phyloP scores from a whole-genome alignment of 2,797 vertebrate genomes.

The Sebastes variabilis region DNA sequence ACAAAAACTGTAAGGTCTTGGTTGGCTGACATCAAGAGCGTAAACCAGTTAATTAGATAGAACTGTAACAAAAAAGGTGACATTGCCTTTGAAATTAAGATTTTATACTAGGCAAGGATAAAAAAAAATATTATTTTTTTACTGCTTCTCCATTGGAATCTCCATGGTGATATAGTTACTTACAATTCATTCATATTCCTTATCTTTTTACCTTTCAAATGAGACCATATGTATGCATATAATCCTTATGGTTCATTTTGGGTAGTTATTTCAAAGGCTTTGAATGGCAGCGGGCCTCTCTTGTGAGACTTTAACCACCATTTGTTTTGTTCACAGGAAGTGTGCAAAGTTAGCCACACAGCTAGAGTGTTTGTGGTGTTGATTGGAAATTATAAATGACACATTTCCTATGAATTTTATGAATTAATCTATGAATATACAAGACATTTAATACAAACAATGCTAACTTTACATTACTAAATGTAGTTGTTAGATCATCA shows the following conservation, averaged over 20 bases:
- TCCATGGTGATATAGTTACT: too few relatives aligned
- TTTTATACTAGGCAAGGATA: too few relatives aligned
- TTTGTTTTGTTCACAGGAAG: constrained; percentile 54
- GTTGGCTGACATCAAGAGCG: background rate
- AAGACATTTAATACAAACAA: background rate
- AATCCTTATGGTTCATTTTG: too few relatives aligned
- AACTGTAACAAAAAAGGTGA: too few relatives aligned
- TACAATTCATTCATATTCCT: too few relatives aligned
- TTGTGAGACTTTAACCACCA: background rate
- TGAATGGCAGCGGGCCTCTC: background rate
- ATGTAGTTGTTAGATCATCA: background rate
- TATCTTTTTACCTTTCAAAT: too few relatives aligned
- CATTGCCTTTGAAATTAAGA: too few relatives aligned
- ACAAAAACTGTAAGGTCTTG: background rate
- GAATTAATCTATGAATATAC: background rate
- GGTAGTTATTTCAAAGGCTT: background rate
- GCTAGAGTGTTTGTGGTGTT: constrained; percentile 17
- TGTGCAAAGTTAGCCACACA: constrained; percentile 33
- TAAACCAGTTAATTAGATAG: background rate
- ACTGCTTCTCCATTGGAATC: too few relatives aligned
- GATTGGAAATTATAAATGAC: constrained; percentile 15
- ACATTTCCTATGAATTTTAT: background rate
- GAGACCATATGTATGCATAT: too few relatives aligned
- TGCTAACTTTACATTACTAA: background rate
- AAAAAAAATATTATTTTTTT: too few relatives aligned